Conservation (phyloP, 2,797 vertebrate species). For the Schizopygopsis pylzovi region DNA sequence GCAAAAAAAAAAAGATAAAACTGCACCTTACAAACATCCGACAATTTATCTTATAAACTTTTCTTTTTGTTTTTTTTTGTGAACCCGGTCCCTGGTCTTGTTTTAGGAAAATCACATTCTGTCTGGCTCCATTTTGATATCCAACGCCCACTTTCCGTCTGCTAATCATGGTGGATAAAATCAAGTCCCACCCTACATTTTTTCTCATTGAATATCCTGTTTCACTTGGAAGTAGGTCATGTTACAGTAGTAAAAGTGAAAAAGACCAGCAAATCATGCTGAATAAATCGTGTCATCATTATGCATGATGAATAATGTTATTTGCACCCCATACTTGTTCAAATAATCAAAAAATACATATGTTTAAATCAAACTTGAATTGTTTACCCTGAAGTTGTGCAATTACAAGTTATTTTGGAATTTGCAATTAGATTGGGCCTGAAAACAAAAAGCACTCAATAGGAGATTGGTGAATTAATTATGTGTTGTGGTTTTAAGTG, state of each 20-base stretch:
- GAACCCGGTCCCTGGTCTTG: background rate
- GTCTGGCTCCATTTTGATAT: background rate
- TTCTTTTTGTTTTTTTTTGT: background rate
- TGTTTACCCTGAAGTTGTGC: background rate
- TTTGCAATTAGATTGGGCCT: conserved; percentile 12
- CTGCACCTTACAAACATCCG: background rate
- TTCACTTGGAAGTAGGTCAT: background rate
- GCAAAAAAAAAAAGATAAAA: background rate
- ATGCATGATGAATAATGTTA: background rate
- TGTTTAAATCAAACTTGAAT: background rate
- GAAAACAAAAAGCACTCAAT: conserved; percentile 18
- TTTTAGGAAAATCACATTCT: conserved; percentile 7
- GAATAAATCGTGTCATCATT: background rate
- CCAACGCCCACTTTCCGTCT: background rate
- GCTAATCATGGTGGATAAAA: background rate
- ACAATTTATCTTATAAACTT: background rate
- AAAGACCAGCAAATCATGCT: background rate
- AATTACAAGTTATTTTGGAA: conserved; percentile 23
- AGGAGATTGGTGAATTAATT: conserved; percentile 25
- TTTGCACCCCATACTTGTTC: background rate
- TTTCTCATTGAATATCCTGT: background rate
- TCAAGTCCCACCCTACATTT: background rate
- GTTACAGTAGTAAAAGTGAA: background rate
- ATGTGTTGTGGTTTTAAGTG: conserved; percentile 37
- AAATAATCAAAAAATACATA: background rate